Base-by-base conservation (phyloP, 1,140 invertebrate species). In the Proctacanthus coquilletti region DNA sequence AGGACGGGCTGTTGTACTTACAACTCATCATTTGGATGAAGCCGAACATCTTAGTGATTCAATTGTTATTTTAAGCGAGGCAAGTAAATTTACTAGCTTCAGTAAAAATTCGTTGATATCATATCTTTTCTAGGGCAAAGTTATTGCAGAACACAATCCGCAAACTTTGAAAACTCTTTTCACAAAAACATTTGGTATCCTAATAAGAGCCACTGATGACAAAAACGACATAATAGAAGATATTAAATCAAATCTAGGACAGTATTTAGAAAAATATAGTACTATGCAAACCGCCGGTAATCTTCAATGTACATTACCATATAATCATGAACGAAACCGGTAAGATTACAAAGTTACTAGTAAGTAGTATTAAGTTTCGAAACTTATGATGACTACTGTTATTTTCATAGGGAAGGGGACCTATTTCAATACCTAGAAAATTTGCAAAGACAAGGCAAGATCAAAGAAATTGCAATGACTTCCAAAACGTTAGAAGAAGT, bases 1-100 rank as follows among this genome's bases (percentile, higher is more conserved):
- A 20, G 71, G 74, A 36, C 66, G 76, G 4, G 77, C 77, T 2
- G 71, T 83, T 13, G 60, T 82, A 15, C 64, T 83, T 10, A 80
- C 78, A 2, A 81, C 78, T 2, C 80, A 82, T 47, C 74, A 77
- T 40, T 53, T 78, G 9, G 74, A 78, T 47, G 75, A 77, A 47
- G 74, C 74, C 0, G 74, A 75, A 44, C 65, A 75, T 42, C 56
- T 78, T 15, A 76, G 74, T 41, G 75, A 78, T 44, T 68, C 66
- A 5, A 64, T 77, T 3, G 64, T 77, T 3, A 69, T 76, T 14
- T 71, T 78, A 70, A 69, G 75, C 38, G 63, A 45, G 71, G 76
- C 58, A 35, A 54, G 52, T 40, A 13, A 9, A 4, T 27, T 20
- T 25, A 9, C 15, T 20, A 8, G 20, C n/a, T 25, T 21, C 10